A percentile compares a stretch with the other conserved stretches of the same genome.
phyloP scores from a whole-genome alignment of 2,888 invertebrate species.

The Sclerodermus sp. region DNA sequence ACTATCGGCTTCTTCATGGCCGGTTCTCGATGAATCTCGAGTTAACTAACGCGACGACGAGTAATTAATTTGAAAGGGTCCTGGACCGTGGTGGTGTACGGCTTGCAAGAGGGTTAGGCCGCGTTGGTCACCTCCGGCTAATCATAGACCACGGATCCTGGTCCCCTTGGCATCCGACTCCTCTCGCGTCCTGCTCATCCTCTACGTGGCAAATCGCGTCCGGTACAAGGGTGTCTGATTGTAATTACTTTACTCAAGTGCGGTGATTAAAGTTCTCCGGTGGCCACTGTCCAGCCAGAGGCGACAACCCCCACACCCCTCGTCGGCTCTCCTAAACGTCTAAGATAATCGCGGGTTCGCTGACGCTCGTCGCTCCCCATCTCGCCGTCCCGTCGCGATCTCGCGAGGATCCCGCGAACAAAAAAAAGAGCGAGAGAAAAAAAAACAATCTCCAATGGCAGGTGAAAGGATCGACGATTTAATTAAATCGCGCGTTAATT shows the following conservation, averaged over 20 bases:
- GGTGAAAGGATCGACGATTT: no score
- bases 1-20: constrained; percentile 38
- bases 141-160: constrained; percentile 50
- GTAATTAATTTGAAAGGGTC: constrained; percentile 56
- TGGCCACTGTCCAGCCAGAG: constrained; percentile 40
- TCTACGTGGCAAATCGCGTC: constrained; percentile 10
- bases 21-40: constrained; percentile 48
- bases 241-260: constrained; percentile 58
- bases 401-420: no score
- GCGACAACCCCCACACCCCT: no score
- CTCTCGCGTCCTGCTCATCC: constrained; percentile 9
- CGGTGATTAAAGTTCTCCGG: constrained; percentile 54
- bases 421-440: background rate
- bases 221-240: constrained; percentile 54
- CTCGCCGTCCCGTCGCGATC: no score
- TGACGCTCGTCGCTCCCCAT: constrained; percentile 32
- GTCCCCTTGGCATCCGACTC: constrained; percentile 51
- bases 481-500: no score
- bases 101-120: constrained; percentile 12
- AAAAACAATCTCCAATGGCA: background rate
- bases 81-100: constrained; percentile 16
- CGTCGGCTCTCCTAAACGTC: constrained; percentile 1
- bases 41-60: constrained; percentile 44
- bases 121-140: constrained; percentile 48
- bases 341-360: constrained; percentile 38